Base-by-base conservation (phyloP, 2,797 vertebrate genomes). In the Cossypha niveicapilla region DNA sequence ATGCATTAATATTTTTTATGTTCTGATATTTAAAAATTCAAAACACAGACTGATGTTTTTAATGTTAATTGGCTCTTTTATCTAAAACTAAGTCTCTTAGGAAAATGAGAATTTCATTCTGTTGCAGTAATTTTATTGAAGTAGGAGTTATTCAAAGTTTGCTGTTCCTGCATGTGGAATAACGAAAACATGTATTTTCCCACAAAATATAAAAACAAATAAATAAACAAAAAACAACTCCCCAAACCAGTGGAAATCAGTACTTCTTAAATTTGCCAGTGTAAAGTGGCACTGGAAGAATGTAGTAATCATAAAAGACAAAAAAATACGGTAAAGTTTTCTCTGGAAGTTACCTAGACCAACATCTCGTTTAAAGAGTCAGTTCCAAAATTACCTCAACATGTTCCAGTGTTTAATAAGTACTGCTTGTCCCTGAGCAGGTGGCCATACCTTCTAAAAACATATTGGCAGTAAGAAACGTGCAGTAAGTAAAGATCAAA, bases 241-340 rank as follows among this genome's bases (percentile, higher is more conserved):
- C 2, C 1, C 9, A 32, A 61, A 86, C 4, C 2, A 45, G 23
- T 79, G 10, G 77, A 86, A 71, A 66, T 35, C 28, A 32, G 2
- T 30, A 19, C 28, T 7, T 68, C 19, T 13, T 66, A 70, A 48
- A 34, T 44, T 87, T 23, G 1, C 7, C 50, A 30, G 2, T 47
- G 3, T 53, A 37, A 86, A 56, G 6, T 56, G 1, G 2, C 35
- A 32, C 8, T 17, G 10, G 8, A 70, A 84, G 1, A 25, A 53
- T 13, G 6, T 24, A 68, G 18, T 62, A 76, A 68, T 35, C 3
- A 14, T 2, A 10, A 4, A 7, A 3, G 1, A 24, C 44, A 23
- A 16, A n/a, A n/a, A n/a, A n/a, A 9, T 5, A 41, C 2, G 1
- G 8, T 35, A 1, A 50, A 72, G 12, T 42, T 7, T 11, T 57